Evolutionary conservation across 2,888 invertebrate genomes (phyloP), one percentile per base, ranked within the genome.

Genomic region (Platerodrilus igneus): DNA sequence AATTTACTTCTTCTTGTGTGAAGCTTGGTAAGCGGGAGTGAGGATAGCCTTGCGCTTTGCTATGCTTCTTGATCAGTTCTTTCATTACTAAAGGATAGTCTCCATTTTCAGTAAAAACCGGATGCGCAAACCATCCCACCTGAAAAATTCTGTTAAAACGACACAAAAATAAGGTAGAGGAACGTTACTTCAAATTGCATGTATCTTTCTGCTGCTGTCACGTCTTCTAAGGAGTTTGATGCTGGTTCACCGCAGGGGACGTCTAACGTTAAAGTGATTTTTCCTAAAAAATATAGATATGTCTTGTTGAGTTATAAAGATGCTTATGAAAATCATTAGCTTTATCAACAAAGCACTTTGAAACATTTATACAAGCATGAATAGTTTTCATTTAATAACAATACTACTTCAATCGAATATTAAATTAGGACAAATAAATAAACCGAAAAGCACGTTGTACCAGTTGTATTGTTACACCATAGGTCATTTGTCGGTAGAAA

Each of bases 211-310:
- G 77, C 78, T 5, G 82, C 82, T 51, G 73, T 71, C 26, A 67
- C 69, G 56, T 83, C 81, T 35, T 68, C 69, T 1, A 60, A 55
- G 0, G 72, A 67, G 33, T 76, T 63, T 0, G 70, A 67, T 57
- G 72, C 72, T 1, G 81, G 77, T 58, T 79, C 75, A 11, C 74
- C 75, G 75, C 77, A 80, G 27, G 75, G 73, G 0, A 74, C 72
- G 54, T 79, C 78, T 32, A 79, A 48, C 0, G 79, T 75, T 45
- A 82, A 74, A 13, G 80, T 30, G 79, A 77, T 63, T 74, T 70
- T 34, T 76, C 78, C 77, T 61, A 60, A 69, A 56, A 31, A 8
- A 10, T 9, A n/a, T n/a, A n/a, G n/a, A n/a, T n/a, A n/a, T n/a
- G n/a, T n/a, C n/a, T n/a, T n/a, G n/a, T n/a, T n/a, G n/a, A n/a